A percentile compares a stretch with the other conserved stretches of the same genome.
Conservation (phyloP, 2,113 vertebrate genomes). For the Sebastes fasciatus region DNA sequence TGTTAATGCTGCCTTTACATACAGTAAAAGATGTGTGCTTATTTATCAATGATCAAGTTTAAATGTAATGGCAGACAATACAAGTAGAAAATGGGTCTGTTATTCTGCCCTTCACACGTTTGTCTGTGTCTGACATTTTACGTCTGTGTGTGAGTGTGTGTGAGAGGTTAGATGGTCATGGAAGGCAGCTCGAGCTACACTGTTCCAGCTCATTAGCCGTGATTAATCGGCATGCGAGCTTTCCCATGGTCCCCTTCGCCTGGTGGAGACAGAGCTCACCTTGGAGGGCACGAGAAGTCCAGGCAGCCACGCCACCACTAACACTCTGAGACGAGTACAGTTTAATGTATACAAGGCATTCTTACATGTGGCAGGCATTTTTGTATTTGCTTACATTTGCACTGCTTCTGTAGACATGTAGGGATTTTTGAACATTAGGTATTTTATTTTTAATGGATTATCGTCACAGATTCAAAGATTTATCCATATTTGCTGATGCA, state of each 20-base stretch:
- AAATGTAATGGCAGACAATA: constrained; percentile 29
- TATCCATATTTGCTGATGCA: not conserved
- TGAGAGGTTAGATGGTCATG: constrained; percentile 74
- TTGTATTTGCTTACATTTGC: constrained; percentile 19
- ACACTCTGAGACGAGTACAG: constrained; percentile 41
- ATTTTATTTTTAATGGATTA: constrained; percentile 3
- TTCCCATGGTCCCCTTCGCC: constrained; percentile 87
- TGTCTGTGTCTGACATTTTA: constrained; percentile 50
- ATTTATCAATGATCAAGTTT: not conserved
- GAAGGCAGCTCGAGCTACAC: constrained; percentile 78
- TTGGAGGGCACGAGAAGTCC: constrained; percentile 75
- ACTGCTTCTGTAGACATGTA: not conserved
- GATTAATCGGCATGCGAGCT: constrained; percentile 87
- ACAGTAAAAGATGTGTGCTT: not conserved
- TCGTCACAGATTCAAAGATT: not conserved
- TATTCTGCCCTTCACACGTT: constrained; percentile 63
- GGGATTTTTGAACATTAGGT: not conserved
- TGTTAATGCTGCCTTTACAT: not conserved
- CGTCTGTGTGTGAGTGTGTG: constrained; percentile 32
- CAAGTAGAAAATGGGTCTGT: constrained; percentile 45
- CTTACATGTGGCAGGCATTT: constrained; percentile 22
- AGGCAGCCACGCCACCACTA: constrained; percentile 34
- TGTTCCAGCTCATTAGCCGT: constrained; percentile 87
- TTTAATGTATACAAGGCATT: constrained; percentile 45
- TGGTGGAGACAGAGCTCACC: constrained; percentile 83